phyloP scores from a whole-genome alignment of 2,113 vertebrate species.

The Gambusia affinis region DNA sequence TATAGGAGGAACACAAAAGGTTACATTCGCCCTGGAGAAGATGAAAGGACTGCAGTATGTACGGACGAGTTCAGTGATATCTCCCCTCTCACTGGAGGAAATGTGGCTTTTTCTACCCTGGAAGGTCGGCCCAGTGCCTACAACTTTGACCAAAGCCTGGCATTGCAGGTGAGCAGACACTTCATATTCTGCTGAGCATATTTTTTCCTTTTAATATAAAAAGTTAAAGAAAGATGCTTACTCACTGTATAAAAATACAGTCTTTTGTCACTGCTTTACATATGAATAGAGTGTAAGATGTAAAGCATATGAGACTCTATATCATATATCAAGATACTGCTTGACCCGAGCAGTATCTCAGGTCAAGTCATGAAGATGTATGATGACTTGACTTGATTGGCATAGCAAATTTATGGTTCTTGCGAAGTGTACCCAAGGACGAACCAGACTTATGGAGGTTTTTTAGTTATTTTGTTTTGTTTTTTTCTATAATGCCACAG shows the following conservation, averaged over 20 bases:
- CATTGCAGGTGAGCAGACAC: constrained; percentile 83
- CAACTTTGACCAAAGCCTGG: constrained; percentile 88
- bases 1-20: constrained; percentile 77
- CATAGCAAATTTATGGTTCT: too few relatives aligned
- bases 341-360: too few relatives aligned
- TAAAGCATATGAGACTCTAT: too few relatives aligned
- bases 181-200: not conserved
- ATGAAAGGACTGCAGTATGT: constrained; percentile 89
- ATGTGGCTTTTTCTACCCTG: constrained; percentile 95
- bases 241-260: not conserved
- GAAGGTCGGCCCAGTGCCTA: constrained; percentile 94
- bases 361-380: too few relatives aligned
- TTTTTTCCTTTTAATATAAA: not conserved
- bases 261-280: not conserved
- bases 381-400: too few relatives aligned
- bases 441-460: too few relatives aligned
- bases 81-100: constrained; percentile 92
- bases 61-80: constrained; percentile 96
- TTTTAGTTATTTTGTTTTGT: too few relatives aligned
- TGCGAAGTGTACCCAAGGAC: too few relatives aligned
- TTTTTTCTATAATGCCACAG: too few relatives aligned
- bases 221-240: not conserved
- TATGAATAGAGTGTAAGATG: not conserved
- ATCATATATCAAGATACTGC: too few relatives aligned
- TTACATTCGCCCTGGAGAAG: constrained; percentile 82